Percentiles rank a stretch among this genome's conserved stretches.
Evolutionary conservation across 2,113 vertebrate species (phyloP).

Genomic region (Labrus mixtus): DNA sequence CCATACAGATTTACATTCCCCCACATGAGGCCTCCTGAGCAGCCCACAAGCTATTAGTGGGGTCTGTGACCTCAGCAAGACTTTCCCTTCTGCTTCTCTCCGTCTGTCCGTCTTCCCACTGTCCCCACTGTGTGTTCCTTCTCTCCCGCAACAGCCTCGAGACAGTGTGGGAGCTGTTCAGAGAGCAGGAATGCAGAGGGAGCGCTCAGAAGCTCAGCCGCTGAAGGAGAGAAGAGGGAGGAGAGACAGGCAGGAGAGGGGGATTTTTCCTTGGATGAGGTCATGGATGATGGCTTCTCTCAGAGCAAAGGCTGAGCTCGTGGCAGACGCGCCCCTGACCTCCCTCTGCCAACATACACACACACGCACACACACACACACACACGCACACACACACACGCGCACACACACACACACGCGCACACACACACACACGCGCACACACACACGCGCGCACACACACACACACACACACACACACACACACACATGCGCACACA

Average conservation of each 20-base stretch:
- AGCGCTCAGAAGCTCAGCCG: conserved; percentile 60
- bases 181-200: conserved; percentile 78
- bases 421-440: too few relatives aligned
- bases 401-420: too few relatives aligned
- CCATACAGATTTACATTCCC: conserved; percentile 52
- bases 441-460: neutral
- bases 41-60: conserved; percentile 65
- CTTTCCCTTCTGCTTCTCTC: conserved; percentile 60
- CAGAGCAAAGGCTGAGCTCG: conserved; percentile 66
- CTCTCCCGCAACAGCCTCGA: conserved; percentile 50
- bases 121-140: conserved; percentile 57
- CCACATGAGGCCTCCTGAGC: conserved; percentile 30
- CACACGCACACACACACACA: conserved; percentile 30
- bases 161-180: conserved; percentile 81
- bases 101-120: conserved; percentile 60
- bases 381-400: conserved; percentile 4
- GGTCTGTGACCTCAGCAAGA: conserved; percentile 72
- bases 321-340: conserved; percentile 77
- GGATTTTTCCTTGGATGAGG: conserved; percentile 84
- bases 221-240: conserved; percentile 58
- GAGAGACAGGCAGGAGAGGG: conserved; percentile 65
- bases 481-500: conserved; percentile 1
- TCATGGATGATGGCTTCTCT: conserved; percentile 78
- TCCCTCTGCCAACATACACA: conserved; percentile 55
- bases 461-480: conserved; percentile 33